A percentile compares a stretch with the other conserved stretches of the same genome.
Evolutionary conservation across 2,113 vertebrate species (phyloP).

Genomic region (Sitta europaea): DNA sequence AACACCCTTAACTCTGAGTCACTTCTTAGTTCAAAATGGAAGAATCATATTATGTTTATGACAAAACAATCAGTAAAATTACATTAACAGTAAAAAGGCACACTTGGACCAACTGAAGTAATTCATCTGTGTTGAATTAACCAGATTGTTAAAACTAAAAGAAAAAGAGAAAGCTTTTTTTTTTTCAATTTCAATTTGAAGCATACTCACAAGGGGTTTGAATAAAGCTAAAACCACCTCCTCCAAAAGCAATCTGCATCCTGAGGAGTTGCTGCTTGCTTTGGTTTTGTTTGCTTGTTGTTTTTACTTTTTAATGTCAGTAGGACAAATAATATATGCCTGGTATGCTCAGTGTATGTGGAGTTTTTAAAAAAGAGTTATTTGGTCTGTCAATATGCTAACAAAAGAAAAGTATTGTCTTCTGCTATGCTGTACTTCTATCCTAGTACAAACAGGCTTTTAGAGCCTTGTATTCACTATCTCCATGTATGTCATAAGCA

Average conservation of each 20-base stretch:
- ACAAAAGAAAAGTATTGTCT: constrained; percentile 5
- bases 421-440: neutral
- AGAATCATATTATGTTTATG: neutral
- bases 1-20: neutral
- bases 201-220: neutral
- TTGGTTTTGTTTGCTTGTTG: neutral
- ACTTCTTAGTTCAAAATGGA: neutral
- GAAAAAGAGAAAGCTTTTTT: neutral
- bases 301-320: neutral
- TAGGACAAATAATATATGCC: neutral
- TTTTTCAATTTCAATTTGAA: neutral
- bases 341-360: neutral
- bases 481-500: neutral
- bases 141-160: neutral
- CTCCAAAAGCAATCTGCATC: neutral
- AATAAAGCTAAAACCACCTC: neutral
- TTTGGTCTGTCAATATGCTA: neutral
- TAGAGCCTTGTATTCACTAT: neutral
- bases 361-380: neutral
- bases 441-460: neutral
- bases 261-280: neutral
- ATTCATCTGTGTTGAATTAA: neutral
- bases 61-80: neutral
- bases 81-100: neutral
- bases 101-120: neutral